A percentile compares a stretch with the other conserved stretches of the same genome.
Evolutionary conservation across 2,888 invertebrate species (phyloP).

Genomic region (Cantharis rustica): DNA sequence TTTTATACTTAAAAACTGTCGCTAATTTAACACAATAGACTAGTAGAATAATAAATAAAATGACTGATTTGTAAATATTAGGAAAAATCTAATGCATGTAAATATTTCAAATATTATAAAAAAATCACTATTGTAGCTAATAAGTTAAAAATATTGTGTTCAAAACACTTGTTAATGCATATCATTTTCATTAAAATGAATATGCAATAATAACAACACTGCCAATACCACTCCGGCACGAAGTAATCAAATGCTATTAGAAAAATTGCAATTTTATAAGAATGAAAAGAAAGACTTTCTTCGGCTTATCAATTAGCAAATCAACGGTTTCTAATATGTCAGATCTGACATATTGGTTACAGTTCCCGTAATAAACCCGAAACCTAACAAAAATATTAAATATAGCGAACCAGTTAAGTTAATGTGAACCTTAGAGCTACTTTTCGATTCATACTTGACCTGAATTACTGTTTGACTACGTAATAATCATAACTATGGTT

Average conservation of each 20-base stretch:
- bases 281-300: neutral
- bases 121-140: slow-evolving; percentile 10
- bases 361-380: neutral
- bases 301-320: neutral
- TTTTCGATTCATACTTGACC: neutral
- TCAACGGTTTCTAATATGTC: neutral
- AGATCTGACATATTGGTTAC: neutral
- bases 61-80: slow-evolving; percentile 24
- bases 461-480: neutral
- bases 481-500: neutral
- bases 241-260: neutral
- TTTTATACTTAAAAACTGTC: neutral
- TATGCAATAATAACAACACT: slow-evolving; percentile 27
- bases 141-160: slow-evolving; percentile 19
- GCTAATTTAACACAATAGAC: neutral
- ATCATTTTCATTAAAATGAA: slow-evolving; percentile 25
- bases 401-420: neutral
- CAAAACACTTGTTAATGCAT: slow-evolving; percentile 16
- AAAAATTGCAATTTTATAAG: neutral
- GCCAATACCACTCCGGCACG: slow-evolving; percentile 22
- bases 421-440: no score
- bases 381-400: neutral
- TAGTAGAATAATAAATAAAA: slow-evolving; percentile 3
- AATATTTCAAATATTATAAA: slow-evolving; percentile 3
- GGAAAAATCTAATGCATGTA: slow-evolving; percentile 8